Evolutionary conservation across 2,888 invertebrate genomes (phyloP).

Genomic region (Zaprionus bogoriensis): DNA sequence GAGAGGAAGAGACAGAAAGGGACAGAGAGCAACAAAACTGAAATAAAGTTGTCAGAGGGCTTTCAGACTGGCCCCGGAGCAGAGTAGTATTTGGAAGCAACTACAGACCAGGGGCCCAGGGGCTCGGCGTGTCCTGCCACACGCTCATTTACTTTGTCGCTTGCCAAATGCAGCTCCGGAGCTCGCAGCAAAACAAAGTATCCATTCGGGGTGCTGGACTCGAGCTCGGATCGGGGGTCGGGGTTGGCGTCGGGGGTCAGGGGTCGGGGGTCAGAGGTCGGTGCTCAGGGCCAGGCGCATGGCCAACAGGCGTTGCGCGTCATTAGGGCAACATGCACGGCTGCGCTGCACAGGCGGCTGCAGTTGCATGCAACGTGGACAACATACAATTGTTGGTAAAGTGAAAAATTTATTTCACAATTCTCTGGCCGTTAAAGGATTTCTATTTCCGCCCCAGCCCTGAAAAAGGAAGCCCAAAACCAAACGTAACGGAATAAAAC

Average conservation of each 20-base stretch:
- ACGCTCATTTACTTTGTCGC: slow-evolving; percentile 61
- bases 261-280: neutral
- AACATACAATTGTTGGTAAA: slow-evolving; percentile 61
- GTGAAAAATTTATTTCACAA: slow-evolving; percentile 73
- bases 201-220: no score
- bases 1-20: slow-evolving; percentile 22
- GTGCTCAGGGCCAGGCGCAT: neutral
- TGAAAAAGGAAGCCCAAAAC: slow-evolving; percentile 9
- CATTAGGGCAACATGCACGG: slow-evolving; percentile 69
- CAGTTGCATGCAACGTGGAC: slow-evolving; percentile 20
- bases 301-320: slow-evolving; percentile 60
- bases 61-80: slow-evolving; percentile 6
- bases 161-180: slow-evolving; percentile 47
- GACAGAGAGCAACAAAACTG: no score
- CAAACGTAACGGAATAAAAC: slow-evolving; percentile 43
- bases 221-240: neutral
- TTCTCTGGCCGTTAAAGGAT: slow-evolving; percentile 70
- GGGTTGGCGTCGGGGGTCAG: neutral
- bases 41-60: slow-evolving; percentile 71
- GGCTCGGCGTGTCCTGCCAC: slow-evolving; percentile 20
- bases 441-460: slow-evolving; percentile 66
- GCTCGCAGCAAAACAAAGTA: slow-evolving; percentile 46
- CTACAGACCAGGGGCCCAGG: slow-evolving; percentile 7
- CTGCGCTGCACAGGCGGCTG: slow-evolving; percentile 39
- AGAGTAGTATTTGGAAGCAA: slow-evolving; percentile 4